phyloP scores from a whole-genome alignment of 2,797 vertebrate genomes.

The Darevskia mixta region DNA sequence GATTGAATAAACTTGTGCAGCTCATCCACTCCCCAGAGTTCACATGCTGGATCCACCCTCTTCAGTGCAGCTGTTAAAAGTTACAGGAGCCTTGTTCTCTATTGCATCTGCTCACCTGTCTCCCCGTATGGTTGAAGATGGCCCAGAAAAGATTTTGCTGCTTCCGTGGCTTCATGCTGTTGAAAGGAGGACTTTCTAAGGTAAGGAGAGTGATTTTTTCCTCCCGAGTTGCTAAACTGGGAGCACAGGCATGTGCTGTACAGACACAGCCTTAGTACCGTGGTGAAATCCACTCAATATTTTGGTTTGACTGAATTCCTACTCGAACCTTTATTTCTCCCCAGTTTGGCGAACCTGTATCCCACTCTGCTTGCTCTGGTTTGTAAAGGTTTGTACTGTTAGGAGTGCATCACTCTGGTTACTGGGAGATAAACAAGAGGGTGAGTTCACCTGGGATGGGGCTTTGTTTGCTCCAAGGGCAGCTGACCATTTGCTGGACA shows the following conservation, averaged over 20 bases:
- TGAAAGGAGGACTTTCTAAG: not conserved
- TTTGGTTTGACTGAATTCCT: not conserved
- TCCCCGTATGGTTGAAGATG: not conserved
- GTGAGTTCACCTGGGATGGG: not conserved
- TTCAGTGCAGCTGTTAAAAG: not conserved
- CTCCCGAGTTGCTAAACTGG: not conserved
- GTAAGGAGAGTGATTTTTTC: not conserved
- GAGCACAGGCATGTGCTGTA: not conserved
- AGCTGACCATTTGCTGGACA: not conserved
- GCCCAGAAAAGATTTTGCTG: not conserved
- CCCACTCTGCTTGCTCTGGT: not conserved
- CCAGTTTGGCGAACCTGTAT: not conserved
- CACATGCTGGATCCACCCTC: not conserved
- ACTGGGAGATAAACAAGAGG: not conserved
- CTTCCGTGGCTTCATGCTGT: not conserved
- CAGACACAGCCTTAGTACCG: not conserved
- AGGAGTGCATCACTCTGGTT: not conserved
- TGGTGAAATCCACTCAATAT: not conserved
- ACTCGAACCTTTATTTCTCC: not conserved
- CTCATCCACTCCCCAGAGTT: no score
- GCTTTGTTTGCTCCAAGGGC: not conserved
- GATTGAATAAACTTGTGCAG: not conserved
- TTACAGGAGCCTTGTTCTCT: not conserved
- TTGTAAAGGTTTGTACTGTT: not conserved
- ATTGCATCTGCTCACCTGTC: not conserved